Conservation (phyloP, 1,140 invertebrate genomes). For the Pantala flavescens region DNA sequence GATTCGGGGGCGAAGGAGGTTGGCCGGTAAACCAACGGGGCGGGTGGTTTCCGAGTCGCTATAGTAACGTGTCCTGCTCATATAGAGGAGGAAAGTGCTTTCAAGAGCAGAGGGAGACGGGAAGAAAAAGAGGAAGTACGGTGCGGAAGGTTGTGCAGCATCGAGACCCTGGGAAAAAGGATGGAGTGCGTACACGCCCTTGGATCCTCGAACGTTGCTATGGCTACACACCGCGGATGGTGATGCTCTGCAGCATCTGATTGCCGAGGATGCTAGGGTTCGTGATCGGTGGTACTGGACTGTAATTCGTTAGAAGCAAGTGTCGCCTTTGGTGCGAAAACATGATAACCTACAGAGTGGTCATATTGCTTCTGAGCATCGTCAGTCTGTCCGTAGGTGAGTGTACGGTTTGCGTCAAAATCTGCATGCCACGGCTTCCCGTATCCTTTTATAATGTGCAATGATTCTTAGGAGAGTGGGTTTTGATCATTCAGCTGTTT, state of each 20-base stretch:
- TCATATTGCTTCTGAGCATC: neutral
- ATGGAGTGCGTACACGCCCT: neutral
- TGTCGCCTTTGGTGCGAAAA: neutral
- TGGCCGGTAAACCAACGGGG: neutral
- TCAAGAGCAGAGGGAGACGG: neutral
- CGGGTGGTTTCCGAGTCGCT: neutral
- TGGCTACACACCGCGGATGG: neutral
- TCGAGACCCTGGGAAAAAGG: neutral
- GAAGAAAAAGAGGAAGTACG: neutral
- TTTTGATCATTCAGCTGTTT: no score
- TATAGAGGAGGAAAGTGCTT: neutral
- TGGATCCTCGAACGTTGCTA: neutral
- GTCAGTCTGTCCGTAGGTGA: neutral
- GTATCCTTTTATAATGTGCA: neutral
- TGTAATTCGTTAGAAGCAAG: neutral
- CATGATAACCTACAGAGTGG: neutral
- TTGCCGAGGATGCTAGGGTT: neutral
- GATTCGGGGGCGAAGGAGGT: neutral
- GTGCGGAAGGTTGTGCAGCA: neutral
- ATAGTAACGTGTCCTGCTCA: neutral
- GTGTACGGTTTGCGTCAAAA: neutral
- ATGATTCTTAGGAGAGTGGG: no score
- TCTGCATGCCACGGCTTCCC: neutral
- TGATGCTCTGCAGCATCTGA: neutral
- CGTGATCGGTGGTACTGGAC: neutral